Evolutionary conservation across 2,797 vertebrate species (phyloP), one percentile per base, ranked within the genome.

Genomic region (Notamacropus eugenii): DNA sequence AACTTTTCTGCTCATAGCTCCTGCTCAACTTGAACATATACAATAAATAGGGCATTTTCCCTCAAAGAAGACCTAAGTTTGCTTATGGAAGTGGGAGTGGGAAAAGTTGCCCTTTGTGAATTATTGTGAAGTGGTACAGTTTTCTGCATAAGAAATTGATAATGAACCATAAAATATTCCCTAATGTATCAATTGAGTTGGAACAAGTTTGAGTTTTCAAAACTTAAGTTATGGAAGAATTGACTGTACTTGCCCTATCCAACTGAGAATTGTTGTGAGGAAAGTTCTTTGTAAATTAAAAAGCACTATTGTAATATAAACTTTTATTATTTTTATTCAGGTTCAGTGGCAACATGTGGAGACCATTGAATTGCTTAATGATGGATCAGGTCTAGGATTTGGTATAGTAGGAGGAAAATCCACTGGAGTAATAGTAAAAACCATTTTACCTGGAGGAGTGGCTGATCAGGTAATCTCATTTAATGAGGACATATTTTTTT

Each of bases 361-460:
- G 98, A 99, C 99, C 0, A 99, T 99, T 92, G 99, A 99, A 96
- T 97, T 99, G 98, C 99, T 99, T 94, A 99, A 99, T 0, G 99
- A 99, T 91, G 99, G 99, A 46, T 99, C 99, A 0, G 99, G 99
- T 92, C 99, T 99, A 57, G 99, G 99, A 93, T 99, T 99, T 92
- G 99, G 99, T 90, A 99, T 99, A 55, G 99, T 99, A 1, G 99
- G 99, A 97, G 99, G 99, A 96, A 99, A 99, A 98, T 99, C 99
- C 95, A 99, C 99, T 0, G 99, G 99, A 0, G 99, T 99, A 52
- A 99, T 99, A 55, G 99, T 99, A 92, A 99, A 99, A 98, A 99
- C 99, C 54, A 99, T 99, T 96, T 98, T 99, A 22, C 99, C 99
- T 4, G 99, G 99, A 98, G 99, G 99, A 55, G 99, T 99, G 16